Conservation (phyloP, 2,797 vertebrate genomes). For the Gallirallus australis region DNA sequence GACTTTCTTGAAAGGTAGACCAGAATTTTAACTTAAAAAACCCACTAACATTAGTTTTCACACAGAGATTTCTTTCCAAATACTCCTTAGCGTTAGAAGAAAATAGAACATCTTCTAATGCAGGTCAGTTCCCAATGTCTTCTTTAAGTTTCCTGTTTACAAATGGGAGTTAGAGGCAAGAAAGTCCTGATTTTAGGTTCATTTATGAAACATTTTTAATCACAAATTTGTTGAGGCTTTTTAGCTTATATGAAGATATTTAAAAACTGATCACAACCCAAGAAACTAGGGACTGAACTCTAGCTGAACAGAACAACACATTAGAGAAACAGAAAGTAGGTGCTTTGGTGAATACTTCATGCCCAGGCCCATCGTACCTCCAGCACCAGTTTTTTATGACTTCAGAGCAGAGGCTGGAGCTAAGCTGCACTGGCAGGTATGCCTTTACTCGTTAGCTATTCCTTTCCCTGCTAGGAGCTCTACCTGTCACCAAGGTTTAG, state of each 20-base stretch:
- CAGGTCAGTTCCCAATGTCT: not conserved
- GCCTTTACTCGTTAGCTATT: not conserved
- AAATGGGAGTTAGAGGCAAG: not conserved
- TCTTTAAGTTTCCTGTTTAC: not conserved
- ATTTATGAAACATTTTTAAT: not conserved
- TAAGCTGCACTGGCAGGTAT: constrained; percentile 10
- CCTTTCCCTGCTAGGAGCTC: not conserved
- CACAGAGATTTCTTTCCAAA: not conserved
- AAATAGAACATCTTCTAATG: not conserved
- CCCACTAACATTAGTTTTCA: not conserved
- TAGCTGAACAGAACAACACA: not conserved
- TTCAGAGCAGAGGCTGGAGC: not conserved
- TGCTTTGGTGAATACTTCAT: accelerated
- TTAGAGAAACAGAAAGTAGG: not conserved
- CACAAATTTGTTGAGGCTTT: accelerated
- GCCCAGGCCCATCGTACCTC: not conserved
- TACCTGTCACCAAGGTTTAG: constrained; percentile 46
- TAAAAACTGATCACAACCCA: not conserved
- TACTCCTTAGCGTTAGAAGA: not conserved
- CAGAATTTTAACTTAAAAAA: not conserved
- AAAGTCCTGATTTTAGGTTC: not conserved
- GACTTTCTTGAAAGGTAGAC: not conserved
- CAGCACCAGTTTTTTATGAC: not conserved
- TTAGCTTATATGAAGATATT: not conserved
- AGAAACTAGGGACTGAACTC: not conserved